Percentiles rank a stretch among this genome's conserved stretches.
Conservation (phyloP, 2,797 vertebrate genomes). For the Myotis myotis region DNA sequence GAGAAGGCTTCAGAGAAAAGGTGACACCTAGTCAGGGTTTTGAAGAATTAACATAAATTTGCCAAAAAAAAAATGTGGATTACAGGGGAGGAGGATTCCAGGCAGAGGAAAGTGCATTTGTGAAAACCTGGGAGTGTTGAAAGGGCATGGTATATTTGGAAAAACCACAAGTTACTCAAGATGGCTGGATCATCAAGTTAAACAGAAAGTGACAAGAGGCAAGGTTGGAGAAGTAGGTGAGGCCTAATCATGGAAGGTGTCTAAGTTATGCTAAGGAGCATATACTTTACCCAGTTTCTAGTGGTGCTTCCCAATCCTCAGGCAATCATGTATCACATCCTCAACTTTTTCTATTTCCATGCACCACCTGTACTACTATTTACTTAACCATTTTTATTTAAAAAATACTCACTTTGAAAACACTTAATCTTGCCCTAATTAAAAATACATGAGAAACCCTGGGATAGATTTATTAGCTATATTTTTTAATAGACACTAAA, state of each 20-base stretch:
- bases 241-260: neutral
- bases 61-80: neutral
- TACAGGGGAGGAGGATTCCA: neutral
- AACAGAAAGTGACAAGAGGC: neutral
- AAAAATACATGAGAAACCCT: constrained; percentile 37
- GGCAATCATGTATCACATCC: neutral
- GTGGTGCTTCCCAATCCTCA: neutral
- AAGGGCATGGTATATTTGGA: neutral
- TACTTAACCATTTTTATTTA: constrained; percentile 50
- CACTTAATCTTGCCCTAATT: constrained; percentile 18
- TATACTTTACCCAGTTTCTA: neutral
- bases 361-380: neutral
- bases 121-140: neutral
- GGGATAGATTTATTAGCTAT: neutral
- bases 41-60: constrained; percentile 15
- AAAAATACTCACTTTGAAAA: constrained; percentile 45
- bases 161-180: neutral
- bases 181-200: constrained; percentile 12
- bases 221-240: neutral
- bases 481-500: constrained; percentile 35
- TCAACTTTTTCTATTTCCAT: constrained; percentile 30
- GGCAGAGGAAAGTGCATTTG: neutral
- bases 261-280: neutral
- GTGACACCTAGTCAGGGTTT: neutral
- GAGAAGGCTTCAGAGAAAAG: constrained; percentile 45